Percentiles rank a stretch among this genome's conserved stretches.
Conservation (phyloP, 2,797 vertebrate species). For the Acanthis flammea region DNA sequence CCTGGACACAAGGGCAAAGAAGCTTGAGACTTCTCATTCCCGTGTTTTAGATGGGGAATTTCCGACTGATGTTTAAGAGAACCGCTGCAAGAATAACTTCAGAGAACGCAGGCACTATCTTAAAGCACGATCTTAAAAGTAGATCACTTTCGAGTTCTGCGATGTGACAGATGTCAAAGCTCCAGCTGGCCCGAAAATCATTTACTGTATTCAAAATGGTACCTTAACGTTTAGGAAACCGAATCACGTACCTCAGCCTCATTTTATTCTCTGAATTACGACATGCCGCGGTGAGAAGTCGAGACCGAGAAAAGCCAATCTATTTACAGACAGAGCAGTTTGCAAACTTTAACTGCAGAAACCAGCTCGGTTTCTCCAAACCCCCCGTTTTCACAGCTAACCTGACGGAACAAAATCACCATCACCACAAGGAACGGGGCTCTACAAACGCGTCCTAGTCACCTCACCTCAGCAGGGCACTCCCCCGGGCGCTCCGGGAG, state of each 20-base stretch:
- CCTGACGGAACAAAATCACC: background rate
- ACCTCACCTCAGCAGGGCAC: background rate
- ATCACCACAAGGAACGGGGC: rapidly evolving
- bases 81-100: background rate
- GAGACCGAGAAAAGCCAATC: background rate
- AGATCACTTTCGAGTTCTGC: background rate
- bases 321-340: background rate
- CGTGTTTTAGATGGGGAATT: background rate
- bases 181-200: background rate
- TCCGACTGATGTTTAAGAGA: background rate
- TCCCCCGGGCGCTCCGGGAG: background rate
- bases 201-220: background rate
- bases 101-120: background rate
- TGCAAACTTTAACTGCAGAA: background rate
- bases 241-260: background rate
- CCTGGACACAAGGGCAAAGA: background rate
- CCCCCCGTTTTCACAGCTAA: background rate
- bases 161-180: background rate
- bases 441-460: background rate
- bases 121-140: background rate
- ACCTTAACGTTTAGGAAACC: background rate
- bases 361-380: background rate
- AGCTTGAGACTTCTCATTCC: background rate
- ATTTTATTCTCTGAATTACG: background rate
- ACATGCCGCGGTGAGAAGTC: background rate